Percentiles rank a stretch among this genome's conserved stretches.
These are phyloP conservation scores for Acanthurus leucopareius DNA, from an alignment of 2,797 vertebrate genomes.

Conservation along the genomic window DNA sequence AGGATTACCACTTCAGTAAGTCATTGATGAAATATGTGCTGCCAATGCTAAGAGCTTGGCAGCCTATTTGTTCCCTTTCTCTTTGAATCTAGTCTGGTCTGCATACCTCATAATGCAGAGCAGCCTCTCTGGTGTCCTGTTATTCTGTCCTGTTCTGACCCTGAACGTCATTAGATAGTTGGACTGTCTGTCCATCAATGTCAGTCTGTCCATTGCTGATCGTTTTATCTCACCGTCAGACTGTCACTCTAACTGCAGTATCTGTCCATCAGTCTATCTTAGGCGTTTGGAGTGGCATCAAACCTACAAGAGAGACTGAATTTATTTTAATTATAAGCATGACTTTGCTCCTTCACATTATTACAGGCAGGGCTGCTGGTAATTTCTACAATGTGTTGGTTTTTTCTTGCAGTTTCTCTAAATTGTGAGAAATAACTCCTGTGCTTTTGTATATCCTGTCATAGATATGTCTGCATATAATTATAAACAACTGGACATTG, in stretches of 20 bases:
- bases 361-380: background rate
- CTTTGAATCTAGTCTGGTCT: background rate
- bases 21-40: conserved; percentile 15
- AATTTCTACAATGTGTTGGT: background rate
- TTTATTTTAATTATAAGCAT: background rate
- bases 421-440: no score
- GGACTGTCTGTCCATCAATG: background rate
- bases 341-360: background rate
- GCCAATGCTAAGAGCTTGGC: background rate
- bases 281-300: background rate
- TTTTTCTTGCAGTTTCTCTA: no score
- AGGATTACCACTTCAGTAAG: conserved; percentile 1
- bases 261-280: background rate
- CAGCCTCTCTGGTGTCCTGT: background rate
- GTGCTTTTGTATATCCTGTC: background rate
- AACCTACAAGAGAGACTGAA: background rate
- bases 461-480: background rate
- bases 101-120: background rate
- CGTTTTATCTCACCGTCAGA: background rate
- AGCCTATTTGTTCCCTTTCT: background rate
- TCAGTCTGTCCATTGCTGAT: conserved; percentile 1
- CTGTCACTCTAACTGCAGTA: background rate
- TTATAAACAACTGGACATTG: no score
- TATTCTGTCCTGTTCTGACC: conserved; percentile 12
- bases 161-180: background rate